phyloP scores from a whole-genome alignment of 2,797 vertebrate genomes.

The Sebastes steindachneri region DNA sequence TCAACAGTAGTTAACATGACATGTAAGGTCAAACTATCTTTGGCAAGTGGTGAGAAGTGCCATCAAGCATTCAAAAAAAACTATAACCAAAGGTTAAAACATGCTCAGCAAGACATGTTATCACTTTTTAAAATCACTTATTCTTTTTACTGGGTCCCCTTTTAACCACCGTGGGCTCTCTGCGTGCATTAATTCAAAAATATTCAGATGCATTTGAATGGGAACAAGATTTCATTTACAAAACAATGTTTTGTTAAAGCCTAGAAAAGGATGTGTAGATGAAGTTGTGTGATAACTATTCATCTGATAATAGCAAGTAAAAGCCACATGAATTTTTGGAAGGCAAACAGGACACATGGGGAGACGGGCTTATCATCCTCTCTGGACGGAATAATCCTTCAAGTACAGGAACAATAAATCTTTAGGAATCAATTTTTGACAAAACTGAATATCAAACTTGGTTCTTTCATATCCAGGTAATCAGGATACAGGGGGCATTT shows the following conservation, averaged over 20 bases:
- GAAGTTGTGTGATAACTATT: conserved; percentile 41
- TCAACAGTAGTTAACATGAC: not conserved
- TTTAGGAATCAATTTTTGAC: conserved; percentile 30
- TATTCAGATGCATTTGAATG: conserved; percentile 47
- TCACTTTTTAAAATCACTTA: conserved; percentile 38
- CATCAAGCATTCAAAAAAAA: not conserved
- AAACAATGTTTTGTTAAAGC: conserved; percentile 49
- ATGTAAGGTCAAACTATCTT: not conserved
- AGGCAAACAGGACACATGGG: conserved; percentile 29
- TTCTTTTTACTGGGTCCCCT: conserved; percentile 6
- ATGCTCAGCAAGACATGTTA: conserved; percentile 26
- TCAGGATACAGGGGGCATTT: conserved; percentile 10
- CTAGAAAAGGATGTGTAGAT: conserved; percentile 38
- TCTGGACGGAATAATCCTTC: conserved; percentile 26
- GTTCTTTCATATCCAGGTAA: conserved; percentile 7
- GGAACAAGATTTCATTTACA: conserved; percentile 55
- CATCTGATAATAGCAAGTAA: conserved; percentile 47
- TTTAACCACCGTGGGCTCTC: conserved; percentile 26
- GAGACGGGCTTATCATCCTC: conserved; percentile 15
- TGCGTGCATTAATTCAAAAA: conserved; percentile 50
- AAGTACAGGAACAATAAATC: conserved; percentile 30
- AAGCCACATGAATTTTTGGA: conserved; percentile 33
- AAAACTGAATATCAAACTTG: conserved; percentile 31
- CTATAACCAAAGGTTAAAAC: conserved; percentile 12
- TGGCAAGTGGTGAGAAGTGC: not conserved